Base-by-base conservation (phyloP, 53 echinoderm and acorn worm genomes). In the Hippasteria phrygiana region DNA sequence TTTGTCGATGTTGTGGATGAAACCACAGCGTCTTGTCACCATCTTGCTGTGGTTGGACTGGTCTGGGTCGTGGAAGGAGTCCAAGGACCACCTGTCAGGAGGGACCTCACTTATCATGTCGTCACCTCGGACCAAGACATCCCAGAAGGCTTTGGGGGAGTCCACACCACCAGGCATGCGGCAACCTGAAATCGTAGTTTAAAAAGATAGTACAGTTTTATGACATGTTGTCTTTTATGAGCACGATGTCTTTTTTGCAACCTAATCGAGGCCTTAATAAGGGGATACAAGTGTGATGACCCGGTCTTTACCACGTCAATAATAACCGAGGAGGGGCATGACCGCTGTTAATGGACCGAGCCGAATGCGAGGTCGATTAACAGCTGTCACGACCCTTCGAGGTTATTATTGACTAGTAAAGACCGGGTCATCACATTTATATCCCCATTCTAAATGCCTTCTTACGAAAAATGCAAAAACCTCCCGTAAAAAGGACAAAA, bases 1-100 rank as follows among this genome's bases (percentile, higher is more conserved):
- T 55, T 89, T 92, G 54, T 96, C 94, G 46, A 95, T 37, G 80
- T 91, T 91, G 1, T 94, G 91, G 73, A 96, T 89, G 47, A 96
- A 88, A 11, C 88, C 88, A 72, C 88, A 75, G 38, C 81, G 78
- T 56, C 27, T 73, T 31, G 92, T 88, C 4, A 92, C 82, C 88
- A 92, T 92, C 92, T 92, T 92, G 63, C 92, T 87, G 54, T 87
- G 88, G 50, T 92, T 92, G 64, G 92, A 80, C 36, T 92, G 88
- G 51, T 92, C 92, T 2, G 73, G 53, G 65, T 92, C 92, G 59
- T 92, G 75, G 80, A 92, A 92, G 40, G 88, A 74, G 39, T 92
- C 88, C 11, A 88, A 16, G 29, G 88, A 88, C 92, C 92, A 92
- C n/a, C 92, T 70, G 74, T 88, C 92, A 3, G 80, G 17, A 2